phyloP scores from a whole-genome alignment of 1,140 invertebrate genomes.

The Elymnias hypermnestra region DNA sequence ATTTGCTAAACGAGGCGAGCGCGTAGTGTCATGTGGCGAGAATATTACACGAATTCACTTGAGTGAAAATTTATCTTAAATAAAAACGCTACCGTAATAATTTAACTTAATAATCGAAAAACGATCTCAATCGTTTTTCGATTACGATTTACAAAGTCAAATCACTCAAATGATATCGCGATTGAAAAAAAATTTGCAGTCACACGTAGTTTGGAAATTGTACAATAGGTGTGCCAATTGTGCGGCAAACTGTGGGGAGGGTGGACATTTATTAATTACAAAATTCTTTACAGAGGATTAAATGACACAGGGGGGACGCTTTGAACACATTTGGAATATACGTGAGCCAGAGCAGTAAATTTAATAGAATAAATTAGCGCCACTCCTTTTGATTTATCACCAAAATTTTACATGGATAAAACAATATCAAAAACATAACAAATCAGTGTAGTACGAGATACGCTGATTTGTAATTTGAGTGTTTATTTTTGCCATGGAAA shows the following conservation, averaged over 20 bases:
- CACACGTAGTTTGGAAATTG: slow-evolving; percentile 12
- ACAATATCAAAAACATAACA: background rate
- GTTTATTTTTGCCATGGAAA: slow-evolving; percentile 17
- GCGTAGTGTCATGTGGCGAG: no score
- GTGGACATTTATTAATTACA: slow-evolving; percentile 12
- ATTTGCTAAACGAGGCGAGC: no score
- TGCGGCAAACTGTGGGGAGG: slow-evolving; percentile 1
- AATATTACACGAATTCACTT: no score
- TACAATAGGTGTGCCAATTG: slow-evolving; percentile 22
- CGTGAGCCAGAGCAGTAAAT: slow-evolving; percentile 34
- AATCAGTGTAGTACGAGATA: background rate
- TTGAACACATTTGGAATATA: background rate
- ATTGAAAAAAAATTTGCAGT: slow-evolving; percentile 1
- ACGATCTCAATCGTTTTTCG: no score
- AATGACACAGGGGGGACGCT: slow-evolving; percentile 13
- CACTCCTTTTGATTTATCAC: slow-evolving; percentile 19
- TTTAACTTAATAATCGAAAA: no score
- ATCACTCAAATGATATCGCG: background rate
- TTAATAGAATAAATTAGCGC: slow-evolving; percentile 18
- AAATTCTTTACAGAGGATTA: slow-evolving; percentile 8
- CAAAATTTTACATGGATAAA: slow-evolving; percentile 10
- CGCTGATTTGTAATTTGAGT: background rate
- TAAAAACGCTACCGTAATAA: no score
- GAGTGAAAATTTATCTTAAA: no score
- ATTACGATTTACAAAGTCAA: no score